These are phyloP conservation scores for Parus major DNA, from an alignment of 2,113 vertebrate genomes.

Conservation along the genomic window DNA sequence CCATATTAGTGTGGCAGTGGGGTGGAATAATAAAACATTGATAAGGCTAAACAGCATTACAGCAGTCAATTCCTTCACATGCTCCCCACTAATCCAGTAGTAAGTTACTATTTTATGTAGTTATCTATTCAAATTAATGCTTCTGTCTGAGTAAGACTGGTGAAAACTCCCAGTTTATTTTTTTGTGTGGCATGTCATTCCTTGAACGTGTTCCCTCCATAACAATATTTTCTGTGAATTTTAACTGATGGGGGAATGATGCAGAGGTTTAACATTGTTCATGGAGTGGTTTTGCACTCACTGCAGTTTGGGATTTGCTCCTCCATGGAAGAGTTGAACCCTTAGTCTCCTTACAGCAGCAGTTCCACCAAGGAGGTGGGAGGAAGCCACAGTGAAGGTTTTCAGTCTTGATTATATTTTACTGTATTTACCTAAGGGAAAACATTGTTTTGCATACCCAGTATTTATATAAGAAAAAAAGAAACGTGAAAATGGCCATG, in stretches of 20 bases:
- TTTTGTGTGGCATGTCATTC: not conserved
- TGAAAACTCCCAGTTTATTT: not conserved
- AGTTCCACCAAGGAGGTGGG: fast-evolving
- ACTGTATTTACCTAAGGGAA: not conserved
- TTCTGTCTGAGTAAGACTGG: not conserved
- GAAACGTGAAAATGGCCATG: not conserved
- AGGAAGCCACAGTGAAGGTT: not conserved
- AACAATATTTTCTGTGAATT: not conserved
- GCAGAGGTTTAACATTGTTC: not conserved
- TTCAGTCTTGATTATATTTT: not conserved
- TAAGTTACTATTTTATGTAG: not conserved
- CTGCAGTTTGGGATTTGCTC: not conserved
- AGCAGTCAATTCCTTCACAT: not conserved
- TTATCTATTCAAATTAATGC: not conserved
- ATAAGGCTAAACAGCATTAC: not conserved
- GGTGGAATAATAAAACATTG: not conserved
- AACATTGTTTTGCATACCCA: not conserved
- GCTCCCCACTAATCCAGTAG: not conserved
- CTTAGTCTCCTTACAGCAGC: not conserved
- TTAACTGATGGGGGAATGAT: no score
- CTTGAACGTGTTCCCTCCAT: fast-evolving
- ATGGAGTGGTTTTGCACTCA: fast-evolving
- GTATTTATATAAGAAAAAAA: not conserved
- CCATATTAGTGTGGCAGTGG: fast-evolving
- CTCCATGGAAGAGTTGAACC: not conserved